phyloP scores from a whole-genome alignment of 2,888 invertebrate species.

The Calliopum simillimum region DNA sequence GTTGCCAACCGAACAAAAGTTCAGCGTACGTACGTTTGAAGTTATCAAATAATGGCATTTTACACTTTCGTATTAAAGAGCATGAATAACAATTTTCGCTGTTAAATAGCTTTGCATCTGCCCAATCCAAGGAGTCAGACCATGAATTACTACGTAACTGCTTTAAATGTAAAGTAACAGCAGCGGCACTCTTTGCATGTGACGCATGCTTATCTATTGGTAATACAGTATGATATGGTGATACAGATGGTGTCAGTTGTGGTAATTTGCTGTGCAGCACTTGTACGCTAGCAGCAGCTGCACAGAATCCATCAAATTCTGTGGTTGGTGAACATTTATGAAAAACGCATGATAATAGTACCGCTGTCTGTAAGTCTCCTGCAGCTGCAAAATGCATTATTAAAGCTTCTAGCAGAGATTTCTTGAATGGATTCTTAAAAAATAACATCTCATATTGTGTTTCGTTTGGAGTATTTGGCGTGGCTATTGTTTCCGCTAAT shows the following conservation, averaged over 20 bases:
- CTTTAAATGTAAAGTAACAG: conserved; percentile 77
- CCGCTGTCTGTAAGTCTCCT: conserved; percentile 92
- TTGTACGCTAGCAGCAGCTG: conserved; percentile 36
- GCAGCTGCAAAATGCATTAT: conserved; percentile 84
- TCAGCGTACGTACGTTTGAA: conserved; percentile 91
- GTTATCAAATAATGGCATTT: conserved; percentile 75
- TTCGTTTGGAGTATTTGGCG: conserved; percentile 68
- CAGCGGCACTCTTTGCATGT: conserved; percentile 35
- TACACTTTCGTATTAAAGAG: conserved; percentile 61
- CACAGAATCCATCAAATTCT: conserved; percentile 42
- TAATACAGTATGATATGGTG: conserved; percentile 87
- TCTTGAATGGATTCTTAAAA: conserved; percentile 88
- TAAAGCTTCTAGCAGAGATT: conserved; percentile 84
- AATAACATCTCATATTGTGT: conserved; percentile 74
- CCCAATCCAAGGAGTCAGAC: conserved; percentile 83
- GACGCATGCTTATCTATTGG: conserved; percentile 79
- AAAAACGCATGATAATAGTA: conserved; percentile 91
- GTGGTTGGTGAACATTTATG: conserved; percentile 70
- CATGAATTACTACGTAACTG: conserved; percentile 86
- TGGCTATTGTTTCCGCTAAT: conserved; percentile 79
- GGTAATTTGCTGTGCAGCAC: conserved; percentile 46
- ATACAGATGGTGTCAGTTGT: conserved; percentile 76
- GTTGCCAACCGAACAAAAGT: conserved; percentile 86
- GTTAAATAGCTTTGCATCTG: conserved; percentile 52
- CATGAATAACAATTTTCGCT: conserved; percentile 55